Base-by-base conservation (phyloP, 2,888 invertebrate genomes). In the Metallyticus violacea region DNA sequence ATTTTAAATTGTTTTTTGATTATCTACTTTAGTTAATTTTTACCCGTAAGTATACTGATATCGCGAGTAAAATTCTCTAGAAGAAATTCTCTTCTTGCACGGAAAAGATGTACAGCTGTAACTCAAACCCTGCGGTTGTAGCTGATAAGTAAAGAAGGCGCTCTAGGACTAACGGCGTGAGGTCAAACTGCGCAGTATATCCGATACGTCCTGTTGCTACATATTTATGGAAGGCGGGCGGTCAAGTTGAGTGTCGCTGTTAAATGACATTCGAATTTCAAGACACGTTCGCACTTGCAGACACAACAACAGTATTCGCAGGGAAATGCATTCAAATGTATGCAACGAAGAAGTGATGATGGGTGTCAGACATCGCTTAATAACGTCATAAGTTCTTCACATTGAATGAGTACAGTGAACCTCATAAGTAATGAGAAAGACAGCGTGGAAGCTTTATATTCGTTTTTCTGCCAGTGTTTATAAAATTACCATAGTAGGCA, bases 301-400 rank as follows among this genome's bases (percentile, higher is more conserved):
- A 77, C 83, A 76, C 25, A 83, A 77, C 83, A 77, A 27, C 82
- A 76, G 15, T 82, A 15, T 62, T 62, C 40, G 40, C 15, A 2
- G n/a, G 30, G 76, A 82, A 82, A 82, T 27, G 22, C 28, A 83
- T 83, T 83, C 83, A 83, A 83, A 83, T 83, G 77, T 83, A 83
- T 83, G 28, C 83, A 27, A 27, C 27, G 76, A 82, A 82, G 26
- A 26, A 26, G 5, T 7, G 28, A 83, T 83, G 83, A 81, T 62
- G 62, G 62, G 40, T 81, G 81, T 81, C 81, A 62, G 62, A 81
- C 81, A 81, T 62, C 62, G 28, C 28, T 25, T 26, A 15, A 62
- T 81, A 62, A 83, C 83, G 83, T 83, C 77, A 83, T 25, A 26
- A 4, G 4, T 28, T 25, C 26, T 9, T 26, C 40, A n/a, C 83